phyloP scores from a whole-genome alignment of 2,797 vertebrate genomes.

The Kryptolebias ocellatus region DNA sequence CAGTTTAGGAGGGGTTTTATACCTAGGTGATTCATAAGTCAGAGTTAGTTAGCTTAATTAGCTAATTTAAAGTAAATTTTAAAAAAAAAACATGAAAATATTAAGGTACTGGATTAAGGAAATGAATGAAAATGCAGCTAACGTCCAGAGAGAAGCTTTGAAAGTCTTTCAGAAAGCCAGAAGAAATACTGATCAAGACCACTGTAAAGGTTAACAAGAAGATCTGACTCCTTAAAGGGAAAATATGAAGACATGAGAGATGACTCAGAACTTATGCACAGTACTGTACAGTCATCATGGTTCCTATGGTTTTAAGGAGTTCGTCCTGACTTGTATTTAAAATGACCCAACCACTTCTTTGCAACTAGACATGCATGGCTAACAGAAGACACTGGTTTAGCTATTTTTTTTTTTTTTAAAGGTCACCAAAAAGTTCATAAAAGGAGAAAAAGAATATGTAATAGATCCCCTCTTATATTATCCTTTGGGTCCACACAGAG shows the following conservation, averaged over 20 bases:
- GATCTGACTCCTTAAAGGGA: too few species aligned
- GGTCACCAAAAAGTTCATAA: conserved; percentile 21
- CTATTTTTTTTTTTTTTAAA: not conserved
- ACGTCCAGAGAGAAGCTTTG: too few species aligned
- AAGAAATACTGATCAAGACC: not conserved
- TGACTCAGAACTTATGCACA: too few species aligned
- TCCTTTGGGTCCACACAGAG: conserved; percentile 39
- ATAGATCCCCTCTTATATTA: conserved; percentile 32
- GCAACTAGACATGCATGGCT: not conserved
- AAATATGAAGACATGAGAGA: too few species aligned
- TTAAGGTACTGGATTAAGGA: too few species aligned
- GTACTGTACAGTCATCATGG: too few species aligned
- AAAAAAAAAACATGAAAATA: not conserved
- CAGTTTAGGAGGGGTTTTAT: too few species aligned
- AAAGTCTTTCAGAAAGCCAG: not conserved
- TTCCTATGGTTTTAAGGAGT: too few species aligned
- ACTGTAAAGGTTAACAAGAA: too few species aligned
- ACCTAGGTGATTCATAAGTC: not conserved
- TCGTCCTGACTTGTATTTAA: too few species aligned
- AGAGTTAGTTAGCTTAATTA: not conserved
- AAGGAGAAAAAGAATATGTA: conserved; percentile 29
- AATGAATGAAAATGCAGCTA: too few species aligned
- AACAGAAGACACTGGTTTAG: not conserved
- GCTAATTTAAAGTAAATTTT: too few species aligned
- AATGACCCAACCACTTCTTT: not conserved